Evolutionary conservation across 2,888 invertebrate species (phyloP).

Genomic region (Lithophane ornitopus): DNA sequence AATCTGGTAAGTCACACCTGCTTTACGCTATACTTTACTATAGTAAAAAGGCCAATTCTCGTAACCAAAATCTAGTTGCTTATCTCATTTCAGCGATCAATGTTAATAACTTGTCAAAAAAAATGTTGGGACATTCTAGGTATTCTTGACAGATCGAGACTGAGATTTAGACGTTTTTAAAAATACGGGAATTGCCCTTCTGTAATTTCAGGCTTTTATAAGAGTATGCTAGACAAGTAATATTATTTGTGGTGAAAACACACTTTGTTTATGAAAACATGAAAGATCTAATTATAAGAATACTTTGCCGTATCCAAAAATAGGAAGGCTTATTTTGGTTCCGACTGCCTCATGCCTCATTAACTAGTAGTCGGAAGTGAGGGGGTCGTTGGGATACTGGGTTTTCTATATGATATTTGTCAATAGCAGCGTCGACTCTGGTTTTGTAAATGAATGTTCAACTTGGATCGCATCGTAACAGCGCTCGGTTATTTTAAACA

Average conservation of each 20-base stretch:
- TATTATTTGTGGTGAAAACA: neutral
- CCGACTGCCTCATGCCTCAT: neutral
- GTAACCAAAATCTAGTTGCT: neutral
- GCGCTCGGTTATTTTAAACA: neutral
- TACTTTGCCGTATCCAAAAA: neutral
- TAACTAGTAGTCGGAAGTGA: neutral
- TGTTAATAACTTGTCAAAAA: neutral
- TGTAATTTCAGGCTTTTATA: constrained; percentile 17
- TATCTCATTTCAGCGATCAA: no score
- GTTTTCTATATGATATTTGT: neutral
- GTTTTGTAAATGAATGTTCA: neutral
- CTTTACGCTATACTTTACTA: constrained; percentile 28
- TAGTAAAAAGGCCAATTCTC: neutral
- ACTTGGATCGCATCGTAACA: neutral
- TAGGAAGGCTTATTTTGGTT: neutral
- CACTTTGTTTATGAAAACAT: neutral
- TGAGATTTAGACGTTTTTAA: neutral
- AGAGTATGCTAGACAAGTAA: neutral
- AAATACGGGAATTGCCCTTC: neutral
- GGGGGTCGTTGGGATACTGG: neutral
- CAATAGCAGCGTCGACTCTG: neutral
- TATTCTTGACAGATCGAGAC: neutral
- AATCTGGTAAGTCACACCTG: constrained; percentile 79
- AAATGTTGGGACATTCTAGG: neutral
- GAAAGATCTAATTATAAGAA: neutral